Base-by-base conservation (phyloP, 2,797 vertebrate genomes). In the Pantherophis vulpinus region DNA sequence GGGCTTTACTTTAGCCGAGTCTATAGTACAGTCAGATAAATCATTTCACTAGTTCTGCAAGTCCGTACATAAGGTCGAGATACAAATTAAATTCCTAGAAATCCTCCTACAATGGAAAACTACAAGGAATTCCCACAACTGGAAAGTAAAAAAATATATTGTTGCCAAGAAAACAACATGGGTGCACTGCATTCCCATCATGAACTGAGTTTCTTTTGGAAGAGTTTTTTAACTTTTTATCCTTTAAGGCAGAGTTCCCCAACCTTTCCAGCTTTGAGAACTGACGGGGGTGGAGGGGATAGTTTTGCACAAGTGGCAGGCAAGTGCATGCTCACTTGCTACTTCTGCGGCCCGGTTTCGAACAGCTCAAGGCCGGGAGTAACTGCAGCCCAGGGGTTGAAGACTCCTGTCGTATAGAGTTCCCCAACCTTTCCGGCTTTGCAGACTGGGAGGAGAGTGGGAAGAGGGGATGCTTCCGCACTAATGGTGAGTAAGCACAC, bases 281-380 rank as follows among this genome's bases (percentile, higher is more conserved):
- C n/a, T 6, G 0, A 32, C 3, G 1, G n/a, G 6, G n/a, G 66
- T 12, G 63, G 12, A n/a, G n/a, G 6, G 1, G 32, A 74, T 74
- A 5, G 7, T 74, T 74, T 74, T 37, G n/a, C 7, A 0, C 6
- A 29, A 74, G 61, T 5, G 61, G 27, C 3, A 0, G 4, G 32
- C 32, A 74, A 2, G 2, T 2, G 1, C 14, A 37, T 25, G 10
- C 6, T 18, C 16, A 3, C n/a, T 3, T 7, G n/a, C 66, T 0
- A 37, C 6, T 74, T 74, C 14, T 32, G 16, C 0, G 1, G 14
- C n/a, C n/a, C 1, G 1, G 16, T 74, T 74, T 16, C 2, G 16
- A 74, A 37, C 2, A 74, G n/a, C 32, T 20, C 6, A 37, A 32
- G n/a, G n/a, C 6, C 6, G 2, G 14, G 8, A 70, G 32, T 37